A percentile compares a stretch with the other conserved stretches of the same genome.
Evolutionary conservation across 92 coral and sea anemone genomes (phyloP).

Genomic region (Heliopora coerulea): DNA sequence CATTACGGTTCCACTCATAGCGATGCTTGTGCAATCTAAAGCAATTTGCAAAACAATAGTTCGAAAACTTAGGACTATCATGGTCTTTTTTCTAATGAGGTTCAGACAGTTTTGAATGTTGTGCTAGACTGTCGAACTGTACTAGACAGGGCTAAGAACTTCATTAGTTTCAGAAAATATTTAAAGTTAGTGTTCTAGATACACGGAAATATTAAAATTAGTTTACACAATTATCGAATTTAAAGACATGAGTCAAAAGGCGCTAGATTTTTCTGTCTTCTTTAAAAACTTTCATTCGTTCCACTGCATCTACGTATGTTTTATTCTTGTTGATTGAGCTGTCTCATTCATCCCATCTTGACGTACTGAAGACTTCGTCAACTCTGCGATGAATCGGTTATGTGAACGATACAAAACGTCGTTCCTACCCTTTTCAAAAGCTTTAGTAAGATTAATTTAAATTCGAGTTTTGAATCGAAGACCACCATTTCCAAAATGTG

Average conservation of each 20-base stretch:
- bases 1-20: too few relatives aligned
- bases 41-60: too few relatives aligned
- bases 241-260: background rate
- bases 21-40: too few relatives aligned
- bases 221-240: background rate
- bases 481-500: slow-evolving; percentile 83
- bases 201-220: background rate
- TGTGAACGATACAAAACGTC: slow-evolving; percentile 56
- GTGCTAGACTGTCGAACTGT: too few relatives aligned
- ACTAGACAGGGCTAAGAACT: too few relatives aligned
- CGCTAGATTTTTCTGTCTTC: background rate
- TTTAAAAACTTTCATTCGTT: background rate
- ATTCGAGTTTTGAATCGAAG: slow-evolving; percentile 74
- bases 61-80: too few relatives aligned
- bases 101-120: too few relatives aligned
- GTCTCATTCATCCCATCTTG: background rate
- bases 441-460: slow-evolving; percentile 72
- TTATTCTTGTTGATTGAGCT: background rate
- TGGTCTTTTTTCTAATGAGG: too few relatives aligned
- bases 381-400: slow-evolving; percentile 3
- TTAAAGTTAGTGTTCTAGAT: too few relatives aligned
- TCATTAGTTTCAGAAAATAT: too few relatives aligned
- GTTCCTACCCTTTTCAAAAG: slow-evolving; percentile 80
- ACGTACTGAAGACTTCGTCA: background rate
- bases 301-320: background rate